Conservation (phyloP, 2,888 invertebrate genomes). For the Pseudococcus longispinus region DNA sequence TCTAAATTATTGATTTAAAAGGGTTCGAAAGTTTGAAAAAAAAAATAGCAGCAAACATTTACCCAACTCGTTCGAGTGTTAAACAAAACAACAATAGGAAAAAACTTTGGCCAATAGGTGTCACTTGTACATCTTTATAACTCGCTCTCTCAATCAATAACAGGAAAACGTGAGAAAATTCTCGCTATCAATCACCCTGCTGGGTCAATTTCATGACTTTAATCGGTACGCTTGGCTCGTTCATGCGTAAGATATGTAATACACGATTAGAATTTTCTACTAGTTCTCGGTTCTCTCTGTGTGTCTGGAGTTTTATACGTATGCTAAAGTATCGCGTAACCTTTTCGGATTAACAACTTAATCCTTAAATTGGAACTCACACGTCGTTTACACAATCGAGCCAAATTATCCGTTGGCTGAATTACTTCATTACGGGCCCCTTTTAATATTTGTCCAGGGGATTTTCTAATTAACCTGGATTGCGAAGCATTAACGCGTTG, state of each 20-base stretch:
- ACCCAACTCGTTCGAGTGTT: not conserved
- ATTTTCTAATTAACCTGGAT: not conserved
- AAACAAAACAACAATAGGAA: conserved; percentile 19
- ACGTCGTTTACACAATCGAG: not conserved
- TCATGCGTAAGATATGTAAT: conserved; percentile 2
- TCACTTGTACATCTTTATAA: conserved; percentile 4
- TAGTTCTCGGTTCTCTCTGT: not conserved
- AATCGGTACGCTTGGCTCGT: not conserved
- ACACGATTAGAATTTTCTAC: conserved; percentile 7
- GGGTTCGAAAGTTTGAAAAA: not conserved
- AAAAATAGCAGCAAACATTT: not conserved
- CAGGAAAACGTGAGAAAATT: conserved; percentile 23
- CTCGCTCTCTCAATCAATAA: conserved; percentile 17
- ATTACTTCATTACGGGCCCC: not conserved
- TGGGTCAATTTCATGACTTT: not conserved
- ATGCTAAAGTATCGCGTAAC: conserved; percentile 13
- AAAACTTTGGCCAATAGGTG: conserved; percentile 15
- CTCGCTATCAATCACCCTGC: not conserved
- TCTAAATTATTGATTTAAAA: conserved; percentile 18
- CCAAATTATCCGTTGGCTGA: not conserved
- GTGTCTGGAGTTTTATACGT: not conserved
- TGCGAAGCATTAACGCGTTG: not conserved
- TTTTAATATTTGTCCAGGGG: not conserved
- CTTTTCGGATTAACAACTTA: conserved; percentile 9
- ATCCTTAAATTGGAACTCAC: conserved; percentile 18